phyloP scores from a whole-genome alignment of 2,797 vertebrate species.

The Acanthiza pusilla region DNA sequence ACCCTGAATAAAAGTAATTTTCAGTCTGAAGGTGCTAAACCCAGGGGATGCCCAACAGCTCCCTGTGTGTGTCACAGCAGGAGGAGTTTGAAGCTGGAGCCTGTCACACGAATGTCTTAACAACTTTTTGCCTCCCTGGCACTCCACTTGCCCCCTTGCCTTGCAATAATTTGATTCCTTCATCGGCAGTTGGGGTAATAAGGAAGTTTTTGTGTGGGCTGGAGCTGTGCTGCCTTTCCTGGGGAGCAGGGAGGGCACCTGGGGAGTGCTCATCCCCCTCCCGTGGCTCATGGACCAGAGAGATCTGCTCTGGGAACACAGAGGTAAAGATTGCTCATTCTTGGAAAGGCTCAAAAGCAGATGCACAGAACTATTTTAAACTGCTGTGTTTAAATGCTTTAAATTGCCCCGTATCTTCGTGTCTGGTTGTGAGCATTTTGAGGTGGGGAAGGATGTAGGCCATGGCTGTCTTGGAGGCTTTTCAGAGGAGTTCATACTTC shows the following conservation, averaged over 20 bases:
- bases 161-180: neutral
- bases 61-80: neutral
- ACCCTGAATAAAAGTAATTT: neutral
- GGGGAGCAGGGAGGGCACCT: neutral
- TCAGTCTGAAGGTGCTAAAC: neutral
- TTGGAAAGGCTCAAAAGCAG: neutral
- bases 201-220: slow-evolving; percentile 4
- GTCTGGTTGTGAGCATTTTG: neutral
- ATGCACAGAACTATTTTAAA: neutral
- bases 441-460: neutral
- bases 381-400: neutral
- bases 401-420: neutral
- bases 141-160: neutral
- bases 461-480: neutral
- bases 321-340: neutral
- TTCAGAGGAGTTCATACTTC: neutral
- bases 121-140: neutral
- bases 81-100: neutral
- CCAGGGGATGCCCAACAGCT: fast-evolving
- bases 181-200: neutral
- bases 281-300: fast-evolving
- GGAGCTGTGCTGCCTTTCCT: neutral
- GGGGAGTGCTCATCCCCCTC: neutral
- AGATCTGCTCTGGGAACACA: neutral
- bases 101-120: neutral